Base-by-base conservation (phyloP, 1,140 invertebrate genomes). In the Zaprionus inermis region DNA sequence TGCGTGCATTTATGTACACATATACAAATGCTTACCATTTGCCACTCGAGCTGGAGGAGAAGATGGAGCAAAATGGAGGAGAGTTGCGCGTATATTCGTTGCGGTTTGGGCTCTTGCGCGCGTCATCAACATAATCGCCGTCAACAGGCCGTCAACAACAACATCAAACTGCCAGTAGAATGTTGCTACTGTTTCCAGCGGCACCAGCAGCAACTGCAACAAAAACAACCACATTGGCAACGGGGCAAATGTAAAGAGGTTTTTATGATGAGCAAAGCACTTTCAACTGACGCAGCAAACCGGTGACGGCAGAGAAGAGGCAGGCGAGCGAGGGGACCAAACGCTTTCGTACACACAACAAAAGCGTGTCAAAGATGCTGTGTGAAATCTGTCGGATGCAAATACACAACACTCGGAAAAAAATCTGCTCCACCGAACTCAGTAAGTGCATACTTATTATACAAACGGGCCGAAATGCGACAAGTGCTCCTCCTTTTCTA, bases 1-100 rank as follows among this genome's bases (percentile, higher is more conserved):
- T 59, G 65, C 68, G 38, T 78, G 52, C 66, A 58, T 78, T 74
- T 77, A 81, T 64, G 81, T 28, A 28, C 24, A 28, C 24, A 28
- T 64, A 86, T 76, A 81, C 85, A 88, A 79, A 82, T 81, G 79
- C 68, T 76, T 70, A 55, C 60, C 81, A 76, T 68, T 82, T 75
- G 64, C 72, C 81, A 82, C 76, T 83, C 61, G 55, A 74, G 44
- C 56, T 78, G 79, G 63, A 77, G 79, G 32, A 60, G 64, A 46
- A 46, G 65, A 22, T 49, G 18, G 18, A 49, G 44, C n/a, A 44
- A 44, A 44, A 49, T 68, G 81, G 65, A 73, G 81, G 79, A 89
- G 84, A 89, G 89, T 89, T 89, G 84, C 84, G 84, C 84, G 84
- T 89, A 89, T 89, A 89, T 89, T 89, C 80, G 84, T 89, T 89